A percentile compares a stretch with the other conserved stretches of the same genome.
Evolutionary conservation across 2,113 vertebrate species (phyloP).

Genomic region (Cynopterus brachyotis): DNA sequence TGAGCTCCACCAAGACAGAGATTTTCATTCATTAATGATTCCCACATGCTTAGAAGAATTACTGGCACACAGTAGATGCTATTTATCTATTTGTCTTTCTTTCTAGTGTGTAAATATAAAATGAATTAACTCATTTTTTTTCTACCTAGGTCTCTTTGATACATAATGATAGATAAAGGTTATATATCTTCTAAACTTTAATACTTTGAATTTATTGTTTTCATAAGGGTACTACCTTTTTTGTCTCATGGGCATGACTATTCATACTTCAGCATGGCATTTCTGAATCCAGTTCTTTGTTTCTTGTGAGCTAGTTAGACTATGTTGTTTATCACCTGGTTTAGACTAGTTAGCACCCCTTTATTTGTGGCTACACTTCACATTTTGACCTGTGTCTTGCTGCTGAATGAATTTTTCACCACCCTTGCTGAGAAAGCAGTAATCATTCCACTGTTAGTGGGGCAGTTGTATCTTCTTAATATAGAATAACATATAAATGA

Average conservation of each 20-base stretch:
- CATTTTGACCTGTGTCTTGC: background rate
- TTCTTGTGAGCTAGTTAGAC: background rate
- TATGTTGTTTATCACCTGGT: background rate
- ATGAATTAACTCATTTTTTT: background rate
- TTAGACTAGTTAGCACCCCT: background rate
- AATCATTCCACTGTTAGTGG: background rate
- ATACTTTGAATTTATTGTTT: background rate
- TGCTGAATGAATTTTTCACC: background rate
- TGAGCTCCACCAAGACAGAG: background rate
- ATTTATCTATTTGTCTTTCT: background rate
- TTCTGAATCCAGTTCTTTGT: background rate
- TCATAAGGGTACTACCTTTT: background rate
- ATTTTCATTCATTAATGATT: background rate
- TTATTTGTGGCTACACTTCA: background rate
- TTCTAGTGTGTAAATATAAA: background rate
- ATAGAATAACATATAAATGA: background rate
- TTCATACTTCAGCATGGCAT: background rate
- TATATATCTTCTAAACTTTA: background rate
- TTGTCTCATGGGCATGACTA: background rate
- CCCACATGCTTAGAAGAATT: background rate
- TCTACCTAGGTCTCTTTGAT: background rate
- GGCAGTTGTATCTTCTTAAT: background rate
- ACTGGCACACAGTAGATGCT: background rate
- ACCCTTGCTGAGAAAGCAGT: background rate
- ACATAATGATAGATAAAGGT: background rate